A percentile compares a stretch with the other conserved stretches of the same genome.
These are phyloP conservation scores for Zenarchopterus dispar DNA, from an alignment of 2,797 vertebrate genomes.

Conservation along the genomic window DNA sequence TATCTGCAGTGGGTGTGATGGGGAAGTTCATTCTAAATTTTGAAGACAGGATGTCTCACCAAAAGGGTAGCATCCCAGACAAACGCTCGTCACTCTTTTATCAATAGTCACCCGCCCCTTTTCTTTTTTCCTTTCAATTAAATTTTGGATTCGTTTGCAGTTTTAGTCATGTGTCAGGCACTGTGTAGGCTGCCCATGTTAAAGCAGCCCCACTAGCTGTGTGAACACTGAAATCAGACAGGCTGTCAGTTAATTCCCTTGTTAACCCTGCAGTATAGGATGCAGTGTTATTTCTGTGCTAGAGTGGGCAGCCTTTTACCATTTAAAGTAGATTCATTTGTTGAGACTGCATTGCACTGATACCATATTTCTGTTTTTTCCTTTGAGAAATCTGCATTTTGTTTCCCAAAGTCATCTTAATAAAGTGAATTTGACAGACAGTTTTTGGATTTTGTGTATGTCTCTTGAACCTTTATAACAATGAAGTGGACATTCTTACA, in stretches of 20 bases:
- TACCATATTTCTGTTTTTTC: constrained; percentile 47
- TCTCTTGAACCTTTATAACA: not conserved
- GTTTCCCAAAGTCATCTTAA: constrained; percentile 66
- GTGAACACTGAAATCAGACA: constrained; percentile 54
- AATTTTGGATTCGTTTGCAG: not conserved
- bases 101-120: constrained; percentile 18
- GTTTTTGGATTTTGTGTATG: constrained; percentile 4
- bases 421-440: constrained; percentile 65
- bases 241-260: constrained; percentile 63
- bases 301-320: constrained; percentile 23
- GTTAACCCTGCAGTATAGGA: constrained; percentile 48
- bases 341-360: constrained; percentile 32
- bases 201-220: constrained; percentile 29
- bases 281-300: constrained; percentile 24
- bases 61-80: constrained; percentile 29
- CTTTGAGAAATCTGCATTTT: constrained; percentile 34
- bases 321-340: constrained; percentile 46
- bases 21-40: constrained; percentile 22
- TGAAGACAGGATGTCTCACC: constrained; percentile 46
- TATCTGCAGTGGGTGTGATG: constrained; percentile 43
- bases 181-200: constrained; percentile 28
- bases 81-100: constrained; percentile 33
- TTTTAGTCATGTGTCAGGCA: constrained; percentile 23
- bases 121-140: not conserved
- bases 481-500: not conserved